A percentile compares a stretch with the other conserved stretches of the same genome.
Conservation (phyloP, 2,113 vertebrate species). For the Petrocephalus microphthalmus region DNA sequence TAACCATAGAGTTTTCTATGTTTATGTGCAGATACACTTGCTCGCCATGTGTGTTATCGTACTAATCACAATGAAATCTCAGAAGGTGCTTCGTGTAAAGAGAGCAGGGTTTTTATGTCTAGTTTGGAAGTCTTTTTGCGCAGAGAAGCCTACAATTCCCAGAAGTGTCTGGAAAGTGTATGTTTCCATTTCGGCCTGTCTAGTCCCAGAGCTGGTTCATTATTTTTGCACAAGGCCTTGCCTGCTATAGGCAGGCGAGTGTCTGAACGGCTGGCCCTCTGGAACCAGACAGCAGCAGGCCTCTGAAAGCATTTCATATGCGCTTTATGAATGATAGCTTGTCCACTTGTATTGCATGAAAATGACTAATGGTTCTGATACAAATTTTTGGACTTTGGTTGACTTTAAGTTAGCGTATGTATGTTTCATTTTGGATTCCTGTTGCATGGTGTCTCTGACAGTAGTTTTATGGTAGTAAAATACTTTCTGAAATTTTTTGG, state of each 20-base stretch:
- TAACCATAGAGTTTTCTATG: not conserved
- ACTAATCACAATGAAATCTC: not conserved
- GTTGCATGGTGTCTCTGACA: not conserved
- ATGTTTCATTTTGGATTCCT: not conserved
- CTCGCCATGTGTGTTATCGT: not conserved
- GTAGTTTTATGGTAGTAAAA: not conserved
- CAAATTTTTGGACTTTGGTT: not conserved
- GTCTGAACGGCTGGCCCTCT: not conserved
- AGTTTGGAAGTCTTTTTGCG: conserved; percentile 53
- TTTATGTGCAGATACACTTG: not conserved
- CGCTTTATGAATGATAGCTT: not conserved
- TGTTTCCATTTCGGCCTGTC: conserved; percentile 57
- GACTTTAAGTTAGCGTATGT: not conserved
- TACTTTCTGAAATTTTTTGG: not conserved
- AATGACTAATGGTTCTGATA: not conserved
- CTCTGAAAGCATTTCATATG: not conserved
- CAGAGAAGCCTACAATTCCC: conserved; percentile 64
- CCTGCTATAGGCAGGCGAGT: not conserved
- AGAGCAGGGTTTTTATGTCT: conserved; percentile 30
- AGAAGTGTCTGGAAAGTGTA: conserved; percentile 66
- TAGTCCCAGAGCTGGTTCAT: conserved; percentile 46
- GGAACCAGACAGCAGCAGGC: not conserved
- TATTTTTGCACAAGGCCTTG: conserved; percentile 56
- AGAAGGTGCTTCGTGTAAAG: not conserved
- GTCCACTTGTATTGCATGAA: not conserved